Percentiles rank a stretch among this genome's conserved stretches.
These are phyloP conservation scores for Boulengeromyrus knoepffleri DNA, from an alignment of 2,113 vertebrate genomes.

Conservation along the genomic window DNA sequence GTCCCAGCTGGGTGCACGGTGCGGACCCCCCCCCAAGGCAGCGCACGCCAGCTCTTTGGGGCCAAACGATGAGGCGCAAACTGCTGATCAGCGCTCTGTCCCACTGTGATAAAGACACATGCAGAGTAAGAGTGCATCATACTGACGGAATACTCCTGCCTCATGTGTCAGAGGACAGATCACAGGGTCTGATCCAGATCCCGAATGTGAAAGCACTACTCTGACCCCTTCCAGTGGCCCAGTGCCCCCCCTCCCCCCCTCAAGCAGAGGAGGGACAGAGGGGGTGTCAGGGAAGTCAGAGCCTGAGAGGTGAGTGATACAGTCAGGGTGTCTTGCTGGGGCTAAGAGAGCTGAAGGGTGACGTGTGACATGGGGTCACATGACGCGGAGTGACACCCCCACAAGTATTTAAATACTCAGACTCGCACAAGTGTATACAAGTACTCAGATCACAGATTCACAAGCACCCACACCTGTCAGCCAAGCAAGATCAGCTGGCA, in stretches of 20 bases:
- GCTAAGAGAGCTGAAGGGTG: background rate
- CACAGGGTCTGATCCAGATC: background rate
- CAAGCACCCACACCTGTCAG: background rate
- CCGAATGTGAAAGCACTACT: background rate
- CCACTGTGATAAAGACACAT: background rate
- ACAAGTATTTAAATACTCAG: background rate
- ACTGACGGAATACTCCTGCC: background rate
- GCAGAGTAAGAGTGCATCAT: background rate
- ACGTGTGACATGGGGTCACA: background rate
- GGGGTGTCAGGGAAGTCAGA: background rate
- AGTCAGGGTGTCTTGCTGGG: background rate
- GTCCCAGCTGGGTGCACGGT: background rate
- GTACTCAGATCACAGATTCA: background rate
- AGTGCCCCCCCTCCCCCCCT: no score
- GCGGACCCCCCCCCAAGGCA: background rate
- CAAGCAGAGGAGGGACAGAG: background rate
- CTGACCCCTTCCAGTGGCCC: background rate
- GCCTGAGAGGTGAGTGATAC: background rate
- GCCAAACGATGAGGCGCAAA: no score
- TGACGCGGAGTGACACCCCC: background rate
- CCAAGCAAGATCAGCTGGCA: background rate
- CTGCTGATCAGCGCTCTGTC: background rate
- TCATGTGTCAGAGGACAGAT: background rate
- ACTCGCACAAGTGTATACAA: background rate
- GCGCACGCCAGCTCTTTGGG: background rate